Percentiles rank a stretch among this genome's conserved stretches.
These are phyloP conservation scores for Blomia tropicalis DNA, from an alignment of 2,888 invertebrate species.

Conservation along the genomic window DNA sequence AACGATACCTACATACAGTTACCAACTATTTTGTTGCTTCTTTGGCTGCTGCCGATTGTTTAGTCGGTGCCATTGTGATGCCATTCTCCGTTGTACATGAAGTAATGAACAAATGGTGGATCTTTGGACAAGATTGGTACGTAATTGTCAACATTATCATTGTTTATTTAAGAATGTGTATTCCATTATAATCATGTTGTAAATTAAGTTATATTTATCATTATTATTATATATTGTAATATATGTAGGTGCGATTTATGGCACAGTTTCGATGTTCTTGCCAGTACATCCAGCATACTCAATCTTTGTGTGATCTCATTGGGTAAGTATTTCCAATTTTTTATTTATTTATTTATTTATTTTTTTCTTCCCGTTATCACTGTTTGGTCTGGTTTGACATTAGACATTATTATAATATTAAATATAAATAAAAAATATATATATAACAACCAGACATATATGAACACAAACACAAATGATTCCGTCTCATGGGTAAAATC, in stretches of 20 bases:
- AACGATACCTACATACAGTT: conserved; percentile 83
- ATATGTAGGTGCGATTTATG: conserved; percentile 68
- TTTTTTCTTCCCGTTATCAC: neutral
- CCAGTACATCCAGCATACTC: conserved; percentile 89
- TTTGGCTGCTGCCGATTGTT: conserved; percentile 83
- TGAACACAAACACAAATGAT: too few species aligned
- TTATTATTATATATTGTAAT: too few species aligned
- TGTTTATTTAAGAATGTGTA: neutral
- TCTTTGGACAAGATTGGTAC: conserved; percentile 74
- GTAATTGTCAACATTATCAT: neutral
- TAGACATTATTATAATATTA: too few species aligned
- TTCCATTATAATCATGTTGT: conserved; percentile 1
- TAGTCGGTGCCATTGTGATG: conserved; percentile 93
- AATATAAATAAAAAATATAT: too few species aligned
- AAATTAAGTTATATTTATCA: neutral
- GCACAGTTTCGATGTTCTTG: conserved; percentile 88
- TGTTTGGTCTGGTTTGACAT: neutral
- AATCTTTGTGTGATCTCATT: conserved; percentile 91
- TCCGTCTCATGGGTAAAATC: too few species aligned
- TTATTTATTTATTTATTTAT: neutral
- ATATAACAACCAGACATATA: too few species aligned
- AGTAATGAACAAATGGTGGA: conserved; percentile 51
- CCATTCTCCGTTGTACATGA: conserved; percentile 85
- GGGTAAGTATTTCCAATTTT: conserved; percentile 36
- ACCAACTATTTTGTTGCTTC: conserved; percentile 96